Evolutionary conservation across 2,797 vertebrate species (phyloP), one percentile per base, ranked within the genome.

Genomic region (Falco concolor): DNA sequence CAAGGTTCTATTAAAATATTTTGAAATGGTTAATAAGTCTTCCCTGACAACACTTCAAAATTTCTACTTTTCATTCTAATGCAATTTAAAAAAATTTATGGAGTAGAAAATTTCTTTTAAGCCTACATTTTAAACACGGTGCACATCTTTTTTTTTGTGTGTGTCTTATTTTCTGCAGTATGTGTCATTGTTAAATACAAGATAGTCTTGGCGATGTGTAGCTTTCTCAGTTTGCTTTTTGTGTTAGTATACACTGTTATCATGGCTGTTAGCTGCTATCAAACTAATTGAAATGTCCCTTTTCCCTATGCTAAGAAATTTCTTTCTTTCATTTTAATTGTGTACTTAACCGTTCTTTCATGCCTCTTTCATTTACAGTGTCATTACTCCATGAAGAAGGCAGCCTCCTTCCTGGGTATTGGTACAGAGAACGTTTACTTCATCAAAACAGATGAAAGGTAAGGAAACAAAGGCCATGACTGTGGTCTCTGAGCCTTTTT

Each of bases 341-440:
- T 4, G 0, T 38, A 3, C 53, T 88, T 27, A 53, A 53, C 23
- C 53, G 81, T 79, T 44, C 32, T 24, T 60, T 36, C 9, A 8
- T 85, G 13, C 25, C 27, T 42, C 24, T 95, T 47, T 57, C 20
- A 32, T 84, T 91, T 94, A 82, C 93, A 99, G 98, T 97, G 98
- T 92, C 98, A 99, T 98, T 99, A 99, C 89, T 99, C 98, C 44
- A 98, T 99, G 98, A 98, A 98, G 96, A 99, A 99, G 95, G 98
- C 98, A 87, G 98, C 98, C 19, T 98, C 98, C 49, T 98, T 99
- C 85, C 97, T 99, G 93, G 98, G 98, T 64, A 98, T 98, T 80
- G 98, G 98, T 87, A 98, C 98, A 11, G 97, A 98, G 95, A 99
- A 98, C 2, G 97, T 99, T 89, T 98, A 97, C 79, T 97, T 98